Conservation (phyloP, 2,797 vertebrate species). For the Ctenopoma kingsleyae region DNA sequence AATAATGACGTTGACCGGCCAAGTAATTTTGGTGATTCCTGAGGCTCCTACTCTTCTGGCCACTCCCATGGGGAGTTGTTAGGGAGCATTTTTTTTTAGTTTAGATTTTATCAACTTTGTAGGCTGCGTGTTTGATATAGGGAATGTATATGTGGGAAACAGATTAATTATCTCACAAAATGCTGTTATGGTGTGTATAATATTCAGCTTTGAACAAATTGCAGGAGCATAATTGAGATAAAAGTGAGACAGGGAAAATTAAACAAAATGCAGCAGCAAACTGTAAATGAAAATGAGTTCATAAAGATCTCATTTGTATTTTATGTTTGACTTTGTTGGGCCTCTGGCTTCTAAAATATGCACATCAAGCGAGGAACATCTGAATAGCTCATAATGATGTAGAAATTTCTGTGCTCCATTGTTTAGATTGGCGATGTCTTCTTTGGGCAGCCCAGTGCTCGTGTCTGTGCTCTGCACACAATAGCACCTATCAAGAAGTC, state of each 20-base stretch:
- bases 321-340: conserved; percentile 73
- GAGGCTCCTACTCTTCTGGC: conserved; percentile 39
- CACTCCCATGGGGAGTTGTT: conserved; percentile 48
- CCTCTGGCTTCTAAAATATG: conserved; percentile 63
- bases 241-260: conserved; percentile 59
- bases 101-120: conserved; percentile 20
- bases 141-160: conserved; percentile 2
- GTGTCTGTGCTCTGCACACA: conserved; percentile 30
- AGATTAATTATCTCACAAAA: conserved; percentile 57
- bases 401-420: conserved; percentile 54
- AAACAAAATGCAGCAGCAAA: conserved; percentile 58
- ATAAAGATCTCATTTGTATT: conserved; percentile 77
- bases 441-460: conserved; percentile 27
- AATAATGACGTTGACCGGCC: conserved; percentile 57
- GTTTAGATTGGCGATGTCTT: conserved; percentile 60
- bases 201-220: conserved; percentile 51
- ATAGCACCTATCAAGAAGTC: conserved; percentile 26
- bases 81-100: conserved; percentile 25
- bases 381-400: conserved; percentile 64
- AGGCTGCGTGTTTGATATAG: conserved; percentile 18
- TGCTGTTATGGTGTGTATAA: conserved; percentile 42
- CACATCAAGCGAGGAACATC: conserved; percentile 55
- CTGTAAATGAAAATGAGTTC: conserved; percentile 68
- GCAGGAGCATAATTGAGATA: conserved; percentile 52
- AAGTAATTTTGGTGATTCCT: conserved; percentile 56